Evolutionary conservation across 2,797 vertebrate species (phyloP), one percentile per base, ranked within the genome.

Genomic region (Cyclopterus lumpus): DNA sequence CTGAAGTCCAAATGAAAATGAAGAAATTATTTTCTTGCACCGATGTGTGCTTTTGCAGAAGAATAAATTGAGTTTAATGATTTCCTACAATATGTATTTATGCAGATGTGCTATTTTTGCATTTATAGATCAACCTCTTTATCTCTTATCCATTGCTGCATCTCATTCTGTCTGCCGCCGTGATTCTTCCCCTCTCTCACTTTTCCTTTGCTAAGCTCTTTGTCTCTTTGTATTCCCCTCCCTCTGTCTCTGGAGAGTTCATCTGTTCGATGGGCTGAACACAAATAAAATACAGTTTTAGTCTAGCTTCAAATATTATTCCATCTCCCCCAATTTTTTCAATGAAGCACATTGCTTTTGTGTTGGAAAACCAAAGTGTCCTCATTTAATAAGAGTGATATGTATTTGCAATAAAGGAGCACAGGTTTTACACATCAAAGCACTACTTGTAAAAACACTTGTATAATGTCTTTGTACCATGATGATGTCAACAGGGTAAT

Each of bases 11-110:
- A 83, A 88, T 91, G 74, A 79, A 86, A 90, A 75, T 71, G 14
- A 72, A 73, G 40, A 69, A 51, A 46, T 75, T 40, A 65, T 74
- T 70, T 55, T 66, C 73, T 67, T 60, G 64, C 67, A 44, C 32
- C 11, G 57, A 77, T 72, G 60, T 81, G 67, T 65, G 78, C 9
- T 71, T 75, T 58, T 87, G 84, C 79, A 81, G 68, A 71, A 74
- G 62, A 85, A 89, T 93, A 87, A 86, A 90, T 84, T 81, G 71
- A 85, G 66, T 74, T 73, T 88, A 89, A 93, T 73, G 80, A 92
- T 79, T 86, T 69, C 32, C 71, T 89, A 73, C 85, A 90, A 90
- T 62, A 90, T 91, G 60, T 72, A 91, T 91, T 83, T 88, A 89
- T 90, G 91, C 82, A 90, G 67, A 82, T 77, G 61, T 79, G 49